Evolutionary conservation across 2,113 vertebrate species (phyloP).

Genomic region (Camelus dromedarius): DNA sequence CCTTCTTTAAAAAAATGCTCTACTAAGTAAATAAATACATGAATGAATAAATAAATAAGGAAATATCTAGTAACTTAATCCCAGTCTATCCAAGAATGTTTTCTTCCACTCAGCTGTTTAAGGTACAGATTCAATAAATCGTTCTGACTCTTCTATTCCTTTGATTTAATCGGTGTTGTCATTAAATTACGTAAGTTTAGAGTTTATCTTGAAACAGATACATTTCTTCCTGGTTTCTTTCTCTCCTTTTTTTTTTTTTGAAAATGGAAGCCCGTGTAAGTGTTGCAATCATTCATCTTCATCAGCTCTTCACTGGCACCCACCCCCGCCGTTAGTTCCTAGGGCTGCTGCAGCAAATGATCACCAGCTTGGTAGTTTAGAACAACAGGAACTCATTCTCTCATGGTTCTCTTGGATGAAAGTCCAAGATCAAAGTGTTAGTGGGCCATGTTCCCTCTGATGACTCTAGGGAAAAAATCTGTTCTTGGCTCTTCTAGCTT

Average conservation of each 20-base stretch:
- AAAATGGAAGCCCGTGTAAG: background rate
- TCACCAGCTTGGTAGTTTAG: background rate
- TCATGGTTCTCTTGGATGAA: background rate
- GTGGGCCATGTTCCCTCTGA: background rate
- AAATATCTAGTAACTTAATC: background rate
- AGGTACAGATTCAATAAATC: background rate
- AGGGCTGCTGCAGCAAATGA: background rate
- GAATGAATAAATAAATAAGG: constrained; percentile 36
- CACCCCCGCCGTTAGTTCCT: background rate
- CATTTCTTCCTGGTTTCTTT: background rate
- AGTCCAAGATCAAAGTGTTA: background rate
- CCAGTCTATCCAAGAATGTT: background rate
- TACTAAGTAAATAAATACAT: constrained; percentile 1
- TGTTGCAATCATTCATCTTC: background rate
- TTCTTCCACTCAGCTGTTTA: constrained; percentile 1
- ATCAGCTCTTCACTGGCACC: background rate
- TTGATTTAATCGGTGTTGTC: constrained; percentile 2
- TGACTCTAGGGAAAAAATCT: background rate
- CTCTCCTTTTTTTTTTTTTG: background rate
- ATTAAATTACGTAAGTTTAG: background rate
- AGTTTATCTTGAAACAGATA: constrained; percentile 16
- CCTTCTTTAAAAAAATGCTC: background rate
- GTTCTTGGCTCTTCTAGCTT: background rate
- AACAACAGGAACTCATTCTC: background rate
- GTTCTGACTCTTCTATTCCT: background rate